These are phyloP conservation scores for Apodemia mormo DNA, from an alignment of 2,888 invertebrate species.

Conservation along the genomic window DNA sequence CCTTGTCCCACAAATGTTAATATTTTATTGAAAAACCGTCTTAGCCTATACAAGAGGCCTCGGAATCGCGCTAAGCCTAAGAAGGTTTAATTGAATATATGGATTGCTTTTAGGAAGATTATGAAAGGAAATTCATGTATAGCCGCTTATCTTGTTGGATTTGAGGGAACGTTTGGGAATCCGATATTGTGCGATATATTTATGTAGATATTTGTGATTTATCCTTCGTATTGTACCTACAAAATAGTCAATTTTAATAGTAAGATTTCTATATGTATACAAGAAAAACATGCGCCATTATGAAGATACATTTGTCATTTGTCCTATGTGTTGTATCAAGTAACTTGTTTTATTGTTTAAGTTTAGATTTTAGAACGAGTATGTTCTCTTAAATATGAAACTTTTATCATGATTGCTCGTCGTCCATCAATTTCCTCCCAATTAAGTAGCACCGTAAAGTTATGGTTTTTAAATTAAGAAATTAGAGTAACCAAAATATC, in stretches of 20 bases:
- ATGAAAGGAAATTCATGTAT: constrained; percentile 41
- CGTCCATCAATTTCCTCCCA: no score
- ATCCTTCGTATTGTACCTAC: neutral
- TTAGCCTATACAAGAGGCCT: constrained; percentile 38
- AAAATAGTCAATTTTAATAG: neutral
- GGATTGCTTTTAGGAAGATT: constrained; percentile 47
- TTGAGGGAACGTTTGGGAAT: constrained; percentile 6
- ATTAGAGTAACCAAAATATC: no score
- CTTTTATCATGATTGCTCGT: no score
- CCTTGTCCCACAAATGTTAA: constrained; percentile 40
- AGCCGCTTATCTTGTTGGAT: constrained; percentile 27
- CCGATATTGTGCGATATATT: constrained; percentile 2
- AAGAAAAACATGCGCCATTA: no score
- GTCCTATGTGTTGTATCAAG: no score
- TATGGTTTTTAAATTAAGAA: no score
- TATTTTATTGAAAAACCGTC: constrained; percentile 46
- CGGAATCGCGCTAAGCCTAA: constrained; percentile 32
- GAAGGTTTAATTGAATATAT: constrained; percentile 52
- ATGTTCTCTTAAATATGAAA: no score
- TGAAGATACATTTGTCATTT: no score
- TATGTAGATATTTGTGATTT: neutral
- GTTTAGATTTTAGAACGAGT: no score
- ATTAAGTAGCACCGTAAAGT: no score
- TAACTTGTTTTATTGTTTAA: no score
- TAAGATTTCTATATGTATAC: no score